Conservation (phyloP, 2,113 vertebrate genomes). For the Paraplagusia blochii region DNA sequence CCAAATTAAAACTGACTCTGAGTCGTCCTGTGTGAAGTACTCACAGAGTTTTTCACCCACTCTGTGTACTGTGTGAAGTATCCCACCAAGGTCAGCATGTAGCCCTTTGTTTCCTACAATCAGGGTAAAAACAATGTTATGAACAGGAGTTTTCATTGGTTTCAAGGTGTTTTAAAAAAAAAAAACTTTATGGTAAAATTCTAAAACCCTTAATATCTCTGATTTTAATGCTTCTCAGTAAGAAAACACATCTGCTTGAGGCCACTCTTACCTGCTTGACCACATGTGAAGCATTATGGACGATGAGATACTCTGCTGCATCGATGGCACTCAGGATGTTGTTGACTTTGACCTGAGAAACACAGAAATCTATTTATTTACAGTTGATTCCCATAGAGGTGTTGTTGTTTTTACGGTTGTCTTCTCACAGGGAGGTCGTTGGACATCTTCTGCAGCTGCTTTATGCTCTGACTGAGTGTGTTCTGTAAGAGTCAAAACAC, state of each 20-base stretch:
- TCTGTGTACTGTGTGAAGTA: conserved; percentile 87
- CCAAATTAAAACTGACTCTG: too few species aligned
- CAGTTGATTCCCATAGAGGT: not conserved
- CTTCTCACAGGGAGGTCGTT: conserved; percentile 80
- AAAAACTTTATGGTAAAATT: too few species aligned
- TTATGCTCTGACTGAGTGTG: conserved; percentile 78
- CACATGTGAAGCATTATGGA: conserved; percentile 79
- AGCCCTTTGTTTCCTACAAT: conserved; percentile 83
- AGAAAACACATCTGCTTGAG: not conserved
- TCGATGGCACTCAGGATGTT: conserved; percentile 81
- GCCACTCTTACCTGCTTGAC: conserved; percentile 77
- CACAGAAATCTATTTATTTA: not conserved
- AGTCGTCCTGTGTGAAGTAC: too few species aligned
- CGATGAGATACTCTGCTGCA: conserved; percentile 84
- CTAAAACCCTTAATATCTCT: too few species aligned
- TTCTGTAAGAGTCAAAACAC: conserved; percentile 65
- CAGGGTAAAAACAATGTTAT: conserved; percentile 3
- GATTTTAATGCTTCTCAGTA: too few species aligned
- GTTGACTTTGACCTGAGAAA: conserved; percentile 78
- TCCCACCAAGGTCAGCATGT: conserved; percentile 73
- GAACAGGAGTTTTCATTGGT: not conserved
- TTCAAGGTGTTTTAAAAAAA: too few species aligned
- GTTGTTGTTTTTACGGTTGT: not conserved
- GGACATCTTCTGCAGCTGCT: conserved; percentile 76
- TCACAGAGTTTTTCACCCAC: conserved; percentile 88